Conservation (phyloP, 2,113 vertebrate species). For the Alaudala cheleensis region DNA sequence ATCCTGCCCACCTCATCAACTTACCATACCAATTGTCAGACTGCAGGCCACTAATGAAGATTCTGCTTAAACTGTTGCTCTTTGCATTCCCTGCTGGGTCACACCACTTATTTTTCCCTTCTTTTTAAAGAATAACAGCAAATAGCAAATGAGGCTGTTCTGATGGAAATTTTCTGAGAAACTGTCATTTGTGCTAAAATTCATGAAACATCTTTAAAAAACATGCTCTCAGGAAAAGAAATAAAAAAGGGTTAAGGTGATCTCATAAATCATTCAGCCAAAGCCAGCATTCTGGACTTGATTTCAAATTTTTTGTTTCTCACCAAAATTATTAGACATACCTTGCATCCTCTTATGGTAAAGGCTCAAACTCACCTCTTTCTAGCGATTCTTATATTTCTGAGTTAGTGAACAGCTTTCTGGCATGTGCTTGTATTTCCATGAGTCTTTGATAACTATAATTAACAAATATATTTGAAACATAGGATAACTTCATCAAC, state of each 20-base stretch:
- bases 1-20: neutral
- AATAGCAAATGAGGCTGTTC: neutral
- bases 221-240: neutral
- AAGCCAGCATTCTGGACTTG: neutral
- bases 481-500: neutral
- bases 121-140: neutral
- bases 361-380: neutral
- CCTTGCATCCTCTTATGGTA: neutral
- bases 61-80: neutral
- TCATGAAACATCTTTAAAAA: neutral
- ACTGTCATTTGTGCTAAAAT: neutral
- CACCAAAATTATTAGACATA: neutral
- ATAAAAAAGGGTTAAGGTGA: neutral
- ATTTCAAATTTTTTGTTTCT: neutral
- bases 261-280: neutral
- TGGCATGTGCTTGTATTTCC: neutral
- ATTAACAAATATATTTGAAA: neutral
- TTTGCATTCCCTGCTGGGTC: neutral
- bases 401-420: neutral
- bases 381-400: neutral
- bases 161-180: neutral
- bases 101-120: too few species aligned
- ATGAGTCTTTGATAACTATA: neutral
- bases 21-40: neutral
- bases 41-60: neutral